phyloP scores from a whole-genome alignment of 1,140 invertebrate genomes.

The Plutomurus gul region DNA sequence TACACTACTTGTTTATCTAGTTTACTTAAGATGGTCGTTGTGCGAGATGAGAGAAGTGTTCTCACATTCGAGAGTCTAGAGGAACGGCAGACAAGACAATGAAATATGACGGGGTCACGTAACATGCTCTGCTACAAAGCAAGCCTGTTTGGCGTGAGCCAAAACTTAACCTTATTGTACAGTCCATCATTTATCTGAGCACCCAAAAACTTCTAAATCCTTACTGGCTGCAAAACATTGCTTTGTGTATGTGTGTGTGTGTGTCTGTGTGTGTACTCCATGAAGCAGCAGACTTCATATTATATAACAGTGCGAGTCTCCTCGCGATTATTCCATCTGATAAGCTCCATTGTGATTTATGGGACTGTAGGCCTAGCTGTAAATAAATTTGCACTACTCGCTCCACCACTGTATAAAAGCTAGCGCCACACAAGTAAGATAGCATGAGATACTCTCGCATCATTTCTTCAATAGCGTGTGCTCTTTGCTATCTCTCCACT shows the following conservation, averaged over 20 bases:
- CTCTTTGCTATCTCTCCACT: not conserved
- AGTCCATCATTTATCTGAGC: slow-evolving; percentile 39
- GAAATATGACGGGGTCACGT: slow-evolving; percentile 43
- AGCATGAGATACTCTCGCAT: not conserved
- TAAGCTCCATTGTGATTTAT: slow-evolving; percentile 49
- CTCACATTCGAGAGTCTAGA: not conserved
- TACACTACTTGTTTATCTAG: not conserved
- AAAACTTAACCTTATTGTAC: slow-evolving; percentile 40
- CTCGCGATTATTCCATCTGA: slow-evolving; percentile 39
- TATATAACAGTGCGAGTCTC: no score
- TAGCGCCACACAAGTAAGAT: not conserved
- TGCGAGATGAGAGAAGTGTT: not conserved
- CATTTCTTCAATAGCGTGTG: not conserved
- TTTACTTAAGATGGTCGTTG: slow-evolving; percentile 6
- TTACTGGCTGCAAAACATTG: not conserved
- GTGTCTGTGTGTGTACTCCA: not conserved
- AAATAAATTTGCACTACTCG: slow-evolving; percentile 43
- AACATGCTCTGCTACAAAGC: slow-evolving; percentile 19
- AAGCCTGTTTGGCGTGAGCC: slow-evolving; percentile 4
- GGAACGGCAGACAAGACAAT: slow-evolving; percentile 29
- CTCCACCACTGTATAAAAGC: not conserved
- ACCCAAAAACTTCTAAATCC: slow-evolving; percentile 17
- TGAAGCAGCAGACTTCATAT: not conserved
- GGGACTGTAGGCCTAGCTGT: slow-evolving; percentile 22
- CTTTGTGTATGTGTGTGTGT: not conserved